A percentile compares a stretch with the other conserved stretches of the same genome.
These are phyloP conservation scores for Teleopsis dalmanni DNA, from an alignment of 1,140 invertebrate genomes.

Conservation along the genomic window DNA sequence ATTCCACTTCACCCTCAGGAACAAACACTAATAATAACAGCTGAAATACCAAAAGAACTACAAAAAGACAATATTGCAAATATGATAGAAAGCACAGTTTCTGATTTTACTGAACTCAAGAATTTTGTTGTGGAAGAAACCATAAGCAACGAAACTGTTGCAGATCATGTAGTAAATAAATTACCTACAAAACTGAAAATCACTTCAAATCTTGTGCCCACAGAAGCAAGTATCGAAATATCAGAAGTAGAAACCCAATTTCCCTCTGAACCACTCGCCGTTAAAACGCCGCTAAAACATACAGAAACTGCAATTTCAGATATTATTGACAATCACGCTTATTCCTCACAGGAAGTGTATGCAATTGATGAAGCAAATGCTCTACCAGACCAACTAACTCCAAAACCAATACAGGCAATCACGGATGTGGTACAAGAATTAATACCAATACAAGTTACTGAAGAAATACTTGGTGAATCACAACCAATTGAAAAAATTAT, in stretches of 20 bases:
- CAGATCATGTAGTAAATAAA: background rate
- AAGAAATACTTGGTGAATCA: constrained; percentile 40
- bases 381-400: background rate
- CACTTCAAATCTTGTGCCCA: background rate
- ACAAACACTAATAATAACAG: constrained; percentile 12
- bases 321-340: constrained; percentile 1
- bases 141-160: background rate
- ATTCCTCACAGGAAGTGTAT: background rate
- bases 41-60: constrained; percentile 18
- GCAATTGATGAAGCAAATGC: constrained; percentile 1
- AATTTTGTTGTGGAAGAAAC: constrained; percentile 4
- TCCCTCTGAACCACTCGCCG: background rate
- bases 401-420: constrained; percentile 9
- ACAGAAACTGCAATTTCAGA: background rate
- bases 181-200: background rate
- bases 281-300: background rate
- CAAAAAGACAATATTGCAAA: background rate
- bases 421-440: constrained; percentile 18
- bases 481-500: constrained; percentile 4
- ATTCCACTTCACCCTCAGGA: constrained; percentile 18
- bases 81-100: constrained; percentile 4
- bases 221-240: constrained; percentile 2
- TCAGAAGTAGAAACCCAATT: background rate
- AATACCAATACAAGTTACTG: constrained; percentile 53
- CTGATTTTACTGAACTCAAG: constrained; percentile 13